These are phyloP conservation scores for Galemys pyrenaicus DNA, from an alignment of 2,113 vertebrate species.

Conservation along the genomic window DNA sequence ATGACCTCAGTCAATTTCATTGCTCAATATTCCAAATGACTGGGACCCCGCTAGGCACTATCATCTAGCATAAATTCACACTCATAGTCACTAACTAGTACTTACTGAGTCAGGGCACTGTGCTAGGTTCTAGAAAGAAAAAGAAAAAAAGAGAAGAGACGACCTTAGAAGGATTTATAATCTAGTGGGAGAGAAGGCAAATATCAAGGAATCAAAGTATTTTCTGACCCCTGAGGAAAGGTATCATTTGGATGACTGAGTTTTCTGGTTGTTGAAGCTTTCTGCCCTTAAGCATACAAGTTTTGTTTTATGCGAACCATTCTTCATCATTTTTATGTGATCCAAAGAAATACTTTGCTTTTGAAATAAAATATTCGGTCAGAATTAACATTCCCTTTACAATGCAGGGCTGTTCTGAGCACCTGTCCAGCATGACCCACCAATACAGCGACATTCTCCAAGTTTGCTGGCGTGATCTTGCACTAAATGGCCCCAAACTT, in stretches of 20 bases:
- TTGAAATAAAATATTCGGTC: background rate
- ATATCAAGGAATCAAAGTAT: background rate
- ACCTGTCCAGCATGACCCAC: background rate
- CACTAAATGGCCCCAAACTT: background rate
- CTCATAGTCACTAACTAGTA: background rate
- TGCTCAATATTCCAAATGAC: background rate
- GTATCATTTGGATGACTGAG: background rate
- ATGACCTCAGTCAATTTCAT: background rate
- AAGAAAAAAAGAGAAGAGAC: background rate
- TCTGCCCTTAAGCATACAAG: background rate
- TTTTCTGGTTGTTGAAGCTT: background rate
- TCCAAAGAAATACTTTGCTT: conserved; percentile 15
- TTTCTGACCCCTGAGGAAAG: background rate
- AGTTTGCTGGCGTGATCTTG: background rate
- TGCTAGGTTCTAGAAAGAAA: background rate
- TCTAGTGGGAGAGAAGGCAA: background rate
- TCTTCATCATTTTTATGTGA: too few species aligned
- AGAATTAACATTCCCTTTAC: background rate
- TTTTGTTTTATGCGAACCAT: conserved; percentile 22
- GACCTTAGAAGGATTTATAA: background rate
- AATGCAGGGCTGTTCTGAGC: background rate
- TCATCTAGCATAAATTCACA: background rate
- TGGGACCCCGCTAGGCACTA: background rate
- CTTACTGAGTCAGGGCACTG: background rate
- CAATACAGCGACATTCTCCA: background rate